Evolutionary conservation across 2,888 invertebrate species (phyloP), one percentile per base, ranked within the genome.

Genomic region (Phalangium opilio): DNA sequence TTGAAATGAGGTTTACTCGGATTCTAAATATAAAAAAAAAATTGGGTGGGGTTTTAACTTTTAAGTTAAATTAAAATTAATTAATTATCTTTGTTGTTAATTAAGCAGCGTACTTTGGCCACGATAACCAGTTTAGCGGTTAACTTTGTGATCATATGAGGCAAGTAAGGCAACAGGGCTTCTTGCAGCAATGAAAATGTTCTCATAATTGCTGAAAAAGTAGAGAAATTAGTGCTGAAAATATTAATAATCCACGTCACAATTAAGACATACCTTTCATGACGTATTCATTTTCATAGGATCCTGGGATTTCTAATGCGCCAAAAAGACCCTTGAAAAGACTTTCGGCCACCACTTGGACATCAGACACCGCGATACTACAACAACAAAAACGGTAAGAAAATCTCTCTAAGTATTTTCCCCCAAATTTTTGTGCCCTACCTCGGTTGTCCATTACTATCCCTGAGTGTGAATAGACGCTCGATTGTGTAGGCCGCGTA

Each of bases 1-100:
- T 96, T 96, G 71, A 96, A 96, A 65, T 93, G 86, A 0, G 98
- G 96, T 60, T 90, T 85, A 60, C 85, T 86, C 0, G 96, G 72
- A 71, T 95, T 96, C 70, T 85, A 59, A 3, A 46, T 8, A 33
- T 14, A 35, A 15, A 14, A 21, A 27, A 27, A 27, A 27, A 27
- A 27, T 27, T 27, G n/a, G n/a, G n/a, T n/a, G n/a, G n/a, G n/a
- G n/a, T n/a, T n/a, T n/a, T n/a, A n/a, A n/a, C n/a, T n/a, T n/a
- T n/a, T n/a, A n/a, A n/a, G n/a, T n/a, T n/a, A n/a, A n/a, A n/a
- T n/a, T n/a, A n/a, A n/a, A n/a, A n/a, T n/a, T n/a, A n/a, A n/a
- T n/a, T n/a, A n/a, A n/a, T n/a, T n/a, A n/a, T n/a, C n/a, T n/a
- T n/a, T n/a, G n/a, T n/a, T n/a, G n/a, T n/a, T n/a, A n/a, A n/a